Percentiles rank a stretch among this genome's conserved stretches.
These are phyloP conservation scores for Saccopteryx leptura DNA, from an alignment of 2,113 vertebrate species.

Conservation along the genomic window DNA sequence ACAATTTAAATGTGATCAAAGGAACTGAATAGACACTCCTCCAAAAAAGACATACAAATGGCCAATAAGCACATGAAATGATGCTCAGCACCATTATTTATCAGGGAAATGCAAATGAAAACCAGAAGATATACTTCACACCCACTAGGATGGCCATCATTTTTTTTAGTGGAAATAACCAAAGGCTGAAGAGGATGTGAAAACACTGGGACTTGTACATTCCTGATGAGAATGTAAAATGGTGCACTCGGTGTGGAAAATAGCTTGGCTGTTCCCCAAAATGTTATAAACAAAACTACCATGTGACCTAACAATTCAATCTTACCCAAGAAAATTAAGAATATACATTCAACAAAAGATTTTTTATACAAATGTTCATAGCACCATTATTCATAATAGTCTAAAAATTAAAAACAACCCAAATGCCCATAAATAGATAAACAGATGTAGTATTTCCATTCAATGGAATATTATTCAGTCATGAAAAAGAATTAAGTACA, in stretches of 20 bases:
- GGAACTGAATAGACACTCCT: too few species aligned
- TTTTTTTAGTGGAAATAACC: neutral
- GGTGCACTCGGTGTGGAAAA: too few species aligned
- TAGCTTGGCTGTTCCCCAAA: too few species aligned
- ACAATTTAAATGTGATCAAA: neutral
- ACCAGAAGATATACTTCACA: neutral
- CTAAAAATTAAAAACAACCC: too few species aligned
- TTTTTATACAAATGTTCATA: neutral
- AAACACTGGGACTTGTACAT: neutral
- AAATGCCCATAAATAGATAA: too few species aligned
- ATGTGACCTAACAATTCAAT: neutral
- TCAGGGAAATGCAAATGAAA: neutral
- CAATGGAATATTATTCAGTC: neutral
- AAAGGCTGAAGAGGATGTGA: neutral
- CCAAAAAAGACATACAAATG: too few species aligned
- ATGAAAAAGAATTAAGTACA: neutral
- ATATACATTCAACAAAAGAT: neutral
- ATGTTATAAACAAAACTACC: too few species aligned
- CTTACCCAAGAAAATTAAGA: neutral
- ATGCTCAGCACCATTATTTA: neutral
- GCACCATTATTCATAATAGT: neutral
- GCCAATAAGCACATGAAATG: too few species aligned
- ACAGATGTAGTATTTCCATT: neutral
- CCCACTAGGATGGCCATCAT: neutral
- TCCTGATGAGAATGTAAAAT: neutral